Evolutionary conservation across 1,140 invertebrate species (phyloP), one percentile per base, ranked within the genome.

Genomic region (Eriocheir sinensis): DNA sequence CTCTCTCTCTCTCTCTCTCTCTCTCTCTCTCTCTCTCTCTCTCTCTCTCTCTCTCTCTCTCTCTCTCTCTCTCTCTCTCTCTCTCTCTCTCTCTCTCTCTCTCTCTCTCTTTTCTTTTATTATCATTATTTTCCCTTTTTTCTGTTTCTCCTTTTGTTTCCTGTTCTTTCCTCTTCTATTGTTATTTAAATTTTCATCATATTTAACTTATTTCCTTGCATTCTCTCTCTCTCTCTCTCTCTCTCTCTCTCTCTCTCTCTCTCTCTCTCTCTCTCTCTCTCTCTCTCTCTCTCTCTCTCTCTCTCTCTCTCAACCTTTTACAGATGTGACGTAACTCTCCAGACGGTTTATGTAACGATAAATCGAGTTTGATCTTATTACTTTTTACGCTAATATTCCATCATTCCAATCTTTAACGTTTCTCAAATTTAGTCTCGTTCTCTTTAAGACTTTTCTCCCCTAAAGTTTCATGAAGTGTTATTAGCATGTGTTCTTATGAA

Each of bases 1-100:
- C 80, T 81, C 80, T 81, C 80, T 81, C 80, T 81, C 80, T 81
- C 80, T 81, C 80, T 81, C 80, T 81, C 80, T 81, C 80, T 81
- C 80, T 81, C 80, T 81, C 80, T 81, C 80, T 81, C 80, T 81
- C 80, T 81, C 80, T 81, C 80, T 81, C 4, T 81, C 27, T 81
- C 80, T 81, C n/a, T n/a, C n/a, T n/a, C n/a, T n/a, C n/a, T n/a
- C n/a, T n/a, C n/a, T 85, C 81, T 85, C 34, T n/a, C 12, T 72
- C 60, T 72, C 12, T 72, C 60, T 72, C 12, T 85, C 81, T 85
- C 27, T 85, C 81, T 85, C 81, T 85, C 81, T 85, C 27, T 85
- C 81, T 85, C 27, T 85, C 81, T 85, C 27, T 85, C 27, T 85
- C 81, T 85, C 34, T 85, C 81, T 85, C 34, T 85, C 60, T 72